Evolutionary conservation across 2,113 vertebrate genomes (phyloP), one percentile per base, ranked within the genome.

Genomic region (Spea multiplicata): DNA sequence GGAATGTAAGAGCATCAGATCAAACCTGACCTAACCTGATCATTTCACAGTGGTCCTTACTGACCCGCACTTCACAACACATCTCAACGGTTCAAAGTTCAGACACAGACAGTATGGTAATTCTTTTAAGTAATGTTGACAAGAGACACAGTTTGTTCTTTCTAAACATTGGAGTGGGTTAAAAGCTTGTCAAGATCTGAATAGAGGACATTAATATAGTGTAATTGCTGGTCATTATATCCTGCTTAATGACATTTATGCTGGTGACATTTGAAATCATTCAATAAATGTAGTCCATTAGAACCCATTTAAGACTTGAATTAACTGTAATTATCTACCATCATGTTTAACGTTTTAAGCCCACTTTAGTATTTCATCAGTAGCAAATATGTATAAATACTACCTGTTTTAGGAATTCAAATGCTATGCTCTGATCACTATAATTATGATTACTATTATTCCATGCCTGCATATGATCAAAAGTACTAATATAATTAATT

Each of bases 211-310:
- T 76, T 55, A 76, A 50, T 12, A 44, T 55, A 68, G 53, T 76
- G 9, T 69, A 76, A 69, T 76, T 69, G 55, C 66, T 59, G 44
- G n/a, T 59, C 52, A 69, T 57, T 59, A 49, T 47, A 59, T 69
- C 52, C 53, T 59, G 13, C 45, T 55, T 49, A 47, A 69, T 76
- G 74, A 66, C 64, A 59, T 57, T 76, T 53, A 57, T 69, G 30
- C 52, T 17, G 59, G 49, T 53, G 69, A 76, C 74, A 68, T 76
- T 55, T 76, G 65, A 52, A 68, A 66, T 55, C 47, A 64, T 69
- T 52, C 65, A 69, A 68, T 69, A 57, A 53, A 50, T 67, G 66
- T 61, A 69, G 50, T 76, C 74, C 74, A 76, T 76, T 76, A 76
- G 66, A 68, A 48, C 45, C 46, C 64, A 68, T 52, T 68, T 76